phyloP scores from a whole-genome alignment of 2,113 vertebrate genomes.

The Zootoca vivipara region DNA sequence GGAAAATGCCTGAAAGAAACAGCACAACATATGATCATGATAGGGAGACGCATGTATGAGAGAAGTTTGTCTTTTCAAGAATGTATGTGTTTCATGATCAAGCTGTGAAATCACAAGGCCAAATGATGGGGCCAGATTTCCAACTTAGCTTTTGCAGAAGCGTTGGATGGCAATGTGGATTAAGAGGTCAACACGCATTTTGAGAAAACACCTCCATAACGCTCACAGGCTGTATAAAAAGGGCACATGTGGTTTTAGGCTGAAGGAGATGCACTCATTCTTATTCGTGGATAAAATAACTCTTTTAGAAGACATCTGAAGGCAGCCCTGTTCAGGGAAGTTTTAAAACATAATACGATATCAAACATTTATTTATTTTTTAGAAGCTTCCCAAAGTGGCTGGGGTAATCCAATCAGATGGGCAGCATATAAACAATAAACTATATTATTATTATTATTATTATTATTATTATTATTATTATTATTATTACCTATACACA shows the following conservation, averaged over 20 bases:
- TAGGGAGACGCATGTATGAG: not conserved
- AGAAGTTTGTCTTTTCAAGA: not conserved
- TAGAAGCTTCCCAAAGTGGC: no score
- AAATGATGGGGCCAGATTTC: not conserved
- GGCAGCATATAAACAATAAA: no score
- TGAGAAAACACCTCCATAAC: not conserved
- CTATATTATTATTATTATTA: no score
- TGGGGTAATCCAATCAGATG: no score
- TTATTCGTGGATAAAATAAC: not conserved
- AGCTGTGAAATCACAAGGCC: not conserved
- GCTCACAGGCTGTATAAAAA: not conserved
- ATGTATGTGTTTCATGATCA: not conserved
- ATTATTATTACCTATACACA: no score
- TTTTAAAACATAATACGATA: no score
- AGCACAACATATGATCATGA: not conserved
- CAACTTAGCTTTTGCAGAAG: not conserved
- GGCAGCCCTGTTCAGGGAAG: no score
- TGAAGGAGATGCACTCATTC: not conserved
- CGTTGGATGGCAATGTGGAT: not conserved
- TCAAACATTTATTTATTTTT: no score
- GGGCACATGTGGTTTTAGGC: not conserved
- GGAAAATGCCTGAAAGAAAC: not conserved
- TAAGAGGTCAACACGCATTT: not conserved
- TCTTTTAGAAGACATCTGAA: no score
- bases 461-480: no score